Evolutionary conservation across 2,888 invertebrate genomes (phyloP).

Genomic region (Lasioglossum oenotherae): DNA sequence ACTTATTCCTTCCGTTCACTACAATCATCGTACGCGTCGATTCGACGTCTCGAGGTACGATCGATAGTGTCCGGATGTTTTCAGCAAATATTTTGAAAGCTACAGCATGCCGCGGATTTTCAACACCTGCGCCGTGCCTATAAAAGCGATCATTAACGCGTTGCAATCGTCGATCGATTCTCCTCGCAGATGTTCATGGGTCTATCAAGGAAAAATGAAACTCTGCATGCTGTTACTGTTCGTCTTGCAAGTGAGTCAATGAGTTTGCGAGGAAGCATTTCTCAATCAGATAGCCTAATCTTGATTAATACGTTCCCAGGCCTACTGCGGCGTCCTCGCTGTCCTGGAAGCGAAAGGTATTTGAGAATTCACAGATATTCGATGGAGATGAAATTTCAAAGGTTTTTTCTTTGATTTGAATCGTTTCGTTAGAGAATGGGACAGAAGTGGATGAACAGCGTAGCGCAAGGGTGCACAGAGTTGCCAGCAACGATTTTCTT

Average conservation of each 20-base stretch:
- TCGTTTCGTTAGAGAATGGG: constrained; percentile 1
- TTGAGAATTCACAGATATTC: not conserved
- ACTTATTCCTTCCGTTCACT: not conserved
- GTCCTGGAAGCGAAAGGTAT: constrained; percentile 27
- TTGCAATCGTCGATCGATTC: not conserved
- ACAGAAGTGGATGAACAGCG: not conserved
- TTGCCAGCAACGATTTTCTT: constrained; percentile 7
- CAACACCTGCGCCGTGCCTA: constrained; percentile 36
- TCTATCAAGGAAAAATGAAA: constrained; percentile 24
- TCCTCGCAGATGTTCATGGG: not conserved
- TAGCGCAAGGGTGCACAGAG: constrained; percentile 41
- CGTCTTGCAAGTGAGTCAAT: constrained; percentile 23
- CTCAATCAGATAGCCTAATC: not conserved
- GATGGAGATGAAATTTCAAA: not conserved
- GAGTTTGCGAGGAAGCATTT: not conserved
- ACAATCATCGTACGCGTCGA: not conserved
- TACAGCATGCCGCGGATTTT: constrained; percentile 26
- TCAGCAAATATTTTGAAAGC: constrained; percentile 59
- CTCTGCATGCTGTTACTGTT: not conserved
- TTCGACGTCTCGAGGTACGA: not conserved
- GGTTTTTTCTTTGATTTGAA: not conserved
- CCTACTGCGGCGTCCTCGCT: constrained; percentile 51
- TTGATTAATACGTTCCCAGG: constrained; percentile 44
- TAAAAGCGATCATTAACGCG: constrained; percentile 57
- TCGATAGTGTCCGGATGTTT: constrained; percentile 53